A percentile compares a stretch with the other conserved stretches of the same genome.
Evolutionary conservation across 1,140 invertebrate species (phyloP).

Genomic region (Myzus persicae): DNA sequence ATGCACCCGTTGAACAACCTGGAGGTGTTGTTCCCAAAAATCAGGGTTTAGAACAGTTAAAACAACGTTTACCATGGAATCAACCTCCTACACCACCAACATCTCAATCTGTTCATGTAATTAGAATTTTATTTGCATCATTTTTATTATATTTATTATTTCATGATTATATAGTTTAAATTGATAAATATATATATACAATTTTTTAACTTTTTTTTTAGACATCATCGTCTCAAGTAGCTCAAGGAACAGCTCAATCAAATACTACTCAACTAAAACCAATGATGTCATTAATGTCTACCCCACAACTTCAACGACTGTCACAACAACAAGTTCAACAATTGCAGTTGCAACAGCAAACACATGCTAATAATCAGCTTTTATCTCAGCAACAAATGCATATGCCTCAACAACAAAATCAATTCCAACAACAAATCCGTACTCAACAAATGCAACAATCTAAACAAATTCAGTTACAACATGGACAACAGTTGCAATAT

Average conservation of each 20-base stretch:
- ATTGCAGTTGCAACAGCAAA: constrained; percentile 47
- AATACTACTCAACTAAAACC: constrained; percentile 62
- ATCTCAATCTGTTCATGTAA: constrained; percentile 62
- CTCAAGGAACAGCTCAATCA: constrained; percentile 62
- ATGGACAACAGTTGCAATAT: constrained; percentile 55
- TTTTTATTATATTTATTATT: neutral
- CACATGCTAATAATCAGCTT: constrained; percentile 43
- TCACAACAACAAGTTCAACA: constrained; percentile 60
- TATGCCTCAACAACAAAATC: constrained; percentile 59
- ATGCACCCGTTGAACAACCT: constrained; percentile 61
- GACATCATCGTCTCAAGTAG: neutral
- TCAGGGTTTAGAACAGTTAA: constrained; percentile 76
- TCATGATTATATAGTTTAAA: neutral
- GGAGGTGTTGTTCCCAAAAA: constrained; percentile 64
- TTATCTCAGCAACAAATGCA: constrained; percentile 54
- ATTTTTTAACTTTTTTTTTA: neutral
- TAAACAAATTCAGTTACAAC: constrained; percentile 60
- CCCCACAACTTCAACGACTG: constrained; percentile 58
- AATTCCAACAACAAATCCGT: constrained; percentile 60
- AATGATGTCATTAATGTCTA: constrained; percentile 53
- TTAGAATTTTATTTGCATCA: constrained; percentile 59
- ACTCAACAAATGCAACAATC: constrained; percentile 60
- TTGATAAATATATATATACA: neutral
- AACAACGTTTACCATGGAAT: constrained; percentile 82
- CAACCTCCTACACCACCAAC: constrained; percentile 65